Base-by-base conservation (phyloP, 2,113 vertebrate genomes). In the Onychostoma macrolepis region DNA sequence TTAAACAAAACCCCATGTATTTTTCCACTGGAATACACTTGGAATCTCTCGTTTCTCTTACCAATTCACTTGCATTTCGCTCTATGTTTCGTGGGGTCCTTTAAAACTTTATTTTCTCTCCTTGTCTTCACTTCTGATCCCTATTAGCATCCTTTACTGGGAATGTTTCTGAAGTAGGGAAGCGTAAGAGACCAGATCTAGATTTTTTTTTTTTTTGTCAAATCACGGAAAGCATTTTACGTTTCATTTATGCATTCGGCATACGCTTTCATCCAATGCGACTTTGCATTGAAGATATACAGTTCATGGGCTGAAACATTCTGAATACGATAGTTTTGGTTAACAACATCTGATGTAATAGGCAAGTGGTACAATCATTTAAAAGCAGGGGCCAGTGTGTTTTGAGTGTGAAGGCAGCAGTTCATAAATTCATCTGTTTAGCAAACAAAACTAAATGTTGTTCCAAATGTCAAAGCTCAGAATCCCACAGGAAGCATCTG, bases 381-480 rank as follows among this genome's bases (percentile, higher is more conserved):
- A 43, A 45, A 26, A 45, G 72, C 38, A 45, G 9, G 33, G 38
- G 24, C 38, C 72, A n/a, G 7, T 43, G 21, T 74, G 11, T 21
- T 74, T 6, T 74, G 11, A 43, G 17, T 78, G 50, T 58, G 30
- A 56, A 33, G 21, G 50, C 78, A 80, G 53, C 48, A 53, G 4
- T 80, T 80, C 24, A 38, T 6, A 38, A 19, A n/a, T 33, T 36
- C 19, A 53, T 80, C 30, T 63, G 12, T 61, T 63, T 63, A 24
- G 7, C 36, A 58, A 13, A 58, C 77, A 80, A 48, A 80, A 80
- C 33, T 28, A 26, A n/a, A 63, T 41, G 24, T 63, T 63, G 28
- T 26, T 80, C 50, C 78, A 41, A 80, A 80, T 80, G 53, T 63
- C 24, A 63, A 80, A 80, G 78, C 21, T 24, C 24, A 38, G n/a